Evolutionary conservation across 2,113 vertebrate species (phyloP).

Genomic region (Formicarius rufipectus): DNA sequence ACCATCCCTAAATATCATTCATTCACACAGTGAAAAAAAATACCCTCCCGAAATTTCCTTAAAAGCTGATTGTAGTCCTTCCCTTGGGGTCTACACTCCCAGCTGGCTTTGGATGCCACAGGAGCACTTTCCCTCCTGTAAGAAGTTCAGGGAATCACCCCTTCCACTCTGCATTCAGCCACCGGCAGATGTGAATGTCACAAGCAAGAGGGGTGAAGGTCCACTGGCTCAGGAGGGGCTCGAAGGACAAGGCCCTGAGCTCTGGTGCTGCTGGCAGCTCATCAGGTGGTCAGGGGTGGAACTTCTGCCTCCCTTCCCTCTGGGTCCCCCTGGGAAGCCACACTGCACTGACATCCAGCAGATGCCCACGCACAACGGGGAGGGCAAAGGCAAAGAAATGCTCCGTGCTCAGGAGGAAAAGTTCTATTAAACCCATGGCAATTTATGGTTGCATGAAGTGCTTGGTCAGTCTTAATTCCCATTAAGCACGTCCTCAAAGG

Average conservation of each 20-base stretch:
- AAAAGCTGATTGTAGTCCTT: neutral
- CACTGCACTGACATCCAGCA: neutral
- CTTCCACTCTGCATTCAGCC: neutral
- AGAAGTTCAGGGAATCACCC: neutral
- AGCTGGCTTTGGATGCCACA: neutral
- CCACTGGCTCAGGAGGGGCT: neutral
- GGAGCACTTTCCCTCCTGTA: neutral
- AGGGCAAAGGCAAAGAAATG: neutral
- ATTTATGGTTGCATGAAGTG: neutral
- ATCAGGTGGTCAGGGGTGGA: no score
- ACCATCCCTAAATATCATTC: neutral
- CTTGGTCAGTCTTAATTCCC: neutral
- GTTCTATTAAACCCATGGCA: neutral
- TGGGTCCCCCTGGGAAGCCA: neutral
- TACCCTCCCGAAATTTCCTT: neutral
- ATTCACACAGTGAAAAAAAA: neutral
- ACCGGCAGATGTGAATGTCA: neutral
- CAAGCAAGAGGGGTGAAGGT: neutral
- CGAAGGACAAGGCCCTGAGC: rapidly evolving
- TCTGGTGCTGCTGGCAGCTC: neutral
- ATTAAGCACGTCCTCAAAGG: neutral
- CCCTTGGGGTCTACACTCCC: neutral
- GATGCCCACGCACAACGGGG: neutral
- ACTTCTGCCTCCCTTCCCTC: neutral
- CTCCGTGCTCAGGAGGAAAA: neutral